Conservation (phyloP, 2,113 vertebrate genomes). For the Sigmodon hispidus region DNA sequence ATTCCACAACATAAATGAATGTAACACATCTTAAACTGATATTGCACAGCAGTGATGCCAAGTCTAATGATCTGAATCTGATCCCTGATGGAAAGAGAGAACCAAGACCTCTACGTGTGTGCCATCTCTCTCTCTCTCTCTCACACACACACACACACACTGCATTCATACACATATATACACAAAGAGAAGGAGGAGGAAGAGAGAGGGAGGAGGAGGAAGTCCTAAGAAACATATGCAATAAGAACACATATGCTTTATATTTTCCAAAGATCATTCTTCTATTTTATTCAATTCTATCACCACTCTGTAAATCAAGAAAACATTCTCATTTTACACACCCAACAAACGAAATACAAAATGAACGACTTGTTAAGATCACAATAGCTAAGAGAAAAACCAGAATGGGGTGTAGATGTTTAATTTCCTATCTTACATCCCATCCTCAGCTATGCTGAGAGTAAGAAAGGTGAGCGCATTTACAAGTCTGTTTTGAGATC, state of each 20-base stretch:
- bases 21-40: background rate
- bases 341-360: background rate
- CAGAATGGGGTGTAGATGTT: background rate
- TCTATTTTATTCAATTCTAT: background rate
- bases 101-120: background rate
- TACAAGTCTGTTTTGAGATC: background rate
- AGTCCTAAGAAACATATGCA: background rate
- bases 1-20: background rate
- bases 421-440: background rate
- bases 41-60: background rate
- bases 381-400: background rate
- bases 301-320: background rate
- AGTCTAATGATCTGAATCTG: background rate
- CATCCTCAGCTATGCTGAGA: background rate
- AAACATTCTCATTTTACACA: conserved; percentile 28
- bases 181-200: background rate
- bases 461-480: background rate
- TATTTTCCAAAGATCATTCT: background rate
- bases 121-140: no score
- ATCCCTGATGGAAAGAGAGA: background rate
- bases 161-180: background rate
- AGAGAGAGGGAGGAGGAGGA: background rate
- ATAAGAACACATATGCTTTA: background rate
- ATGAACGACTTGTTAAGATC: background rate
- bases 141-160: background rate